phyloP scores from a whole-genome alignment of 2,797 vertebrate genomes.

The Acipenser ruthenus region DNA sequence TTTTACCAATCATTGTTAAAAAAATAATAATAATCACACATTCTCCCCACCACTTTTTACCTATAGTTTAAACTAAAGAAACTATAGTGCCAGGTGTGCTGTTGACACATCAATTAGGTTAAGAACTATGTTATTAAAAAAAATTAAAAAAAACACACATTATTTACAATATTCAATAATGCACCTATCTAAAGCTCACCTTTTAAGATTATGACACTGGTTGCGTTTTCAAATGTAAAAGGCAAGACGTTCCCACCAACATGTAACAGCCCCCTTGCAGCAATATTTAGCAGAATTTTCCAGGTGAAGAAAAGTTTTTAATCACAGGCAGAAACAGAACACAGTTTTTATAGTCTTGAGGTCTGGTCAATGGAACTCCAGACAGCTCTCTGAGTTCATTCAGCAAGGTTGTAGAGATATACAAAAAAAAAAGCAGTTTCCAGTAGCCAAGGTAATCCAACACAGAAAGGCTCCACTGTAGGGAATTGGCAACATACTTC shows the following conservation, averaged over 20 bases:
- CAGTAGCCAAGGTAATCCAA: neutral
- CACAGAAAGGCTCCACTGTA: conserved; percentile 6
- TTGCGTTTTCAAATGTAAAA: conserved; percentile 24
- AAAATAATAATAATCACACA: too few relatives aligned
- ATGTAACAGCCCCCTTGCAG: conserved; percentile 2
- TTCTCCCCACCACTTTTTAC: too few relatives aligned
- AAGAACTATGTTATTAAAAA: neutral
- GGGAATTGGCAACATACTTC: conserved; percentile 31
- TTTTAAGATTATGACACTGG: conserved; percentile 19
- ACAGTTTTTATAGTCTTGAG: conserved; percentile 18
- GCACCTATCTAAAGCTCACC: conserved; percentile 26
- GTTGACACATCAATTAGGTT: too few relatives aligned
- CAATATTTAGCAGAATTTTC: neutral
- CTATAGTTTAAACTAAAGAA: too few relatives aligned
- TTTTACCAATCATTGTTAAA: too few relatives aligned
- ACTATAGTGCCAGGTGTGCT: too few relatives aligned
- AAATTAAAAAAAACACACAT: neutral
- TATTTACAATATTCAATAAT: neutral
- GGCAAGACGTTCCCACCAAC: conserved; percentile 15
- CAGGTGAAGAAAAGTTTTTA: neutral
- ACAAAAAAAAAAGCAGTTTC: conserved; percentile 12
- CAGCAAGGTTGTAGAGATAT: conserved; percentile 11
- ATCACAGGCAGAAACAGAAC: conserved; percentile 15
- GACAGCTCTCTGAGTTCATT: conserved; percentile 22
- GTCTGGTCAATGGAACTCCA: conserved; percentile 37